Percentiles rank a stretch among this genome's conserved stretches.
These are phyloP conservation scores for Misgurnus mizolepis DNA, from an alignment of 2,113 vertebrate species.

Conservation along the genomic window DNA sequence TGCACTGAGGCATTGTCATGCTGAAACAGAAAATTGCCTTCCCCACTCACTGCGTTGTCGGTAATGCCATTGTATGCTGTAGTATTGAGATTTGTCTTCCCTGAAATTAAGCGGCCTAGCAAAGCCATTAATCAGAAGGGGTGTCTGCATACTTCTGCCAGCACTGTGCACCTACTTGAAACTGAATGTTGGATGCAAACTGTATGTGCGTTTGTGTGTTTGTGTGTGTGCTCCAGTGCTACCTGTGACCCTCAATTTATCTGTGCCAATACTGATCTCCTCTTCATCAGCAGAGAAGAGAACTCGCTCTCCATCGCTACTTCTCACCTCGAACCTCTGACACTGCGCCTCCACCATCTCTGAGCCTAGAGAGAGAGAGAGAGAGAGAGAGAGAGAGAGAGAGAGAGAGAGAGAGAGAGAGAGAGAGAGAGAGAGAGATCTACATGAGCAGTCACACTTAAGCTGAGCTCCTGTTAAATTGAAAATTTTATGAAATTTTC, in stretches of 20 bases:
- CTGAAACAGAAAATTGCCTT: no score
- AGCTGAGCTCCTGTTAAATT: neutral
- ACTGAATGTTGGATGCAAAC: neutral
- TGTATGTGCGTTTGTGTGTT: neutral
- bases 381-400: no score
- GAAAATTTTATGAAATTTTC: no score
- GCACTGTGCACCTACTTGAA: neutral
- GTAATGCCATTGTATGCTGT: no score
- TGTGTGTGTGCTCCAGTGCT: constrained; percentile 33
- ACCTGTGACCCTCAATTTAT: constrained; percentile 96
- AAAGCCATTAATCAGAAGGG: no score
- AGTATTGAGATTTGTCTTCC: no score
- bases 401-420: no score
- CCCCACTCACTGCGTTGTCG: no score
- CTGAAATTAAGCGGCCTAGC: no score
- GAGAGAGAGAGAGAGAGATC: neutral
- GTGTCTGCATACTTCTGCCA: neutral
- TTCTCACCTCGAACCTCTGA: constrained; percentile 93
- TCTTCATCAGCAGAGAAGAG: constrained; percentile 95
- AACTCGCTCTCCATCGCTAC: constrained; percentile 81
- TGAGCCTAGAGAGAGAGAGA: no score
- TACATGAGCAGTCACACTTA: neutral
- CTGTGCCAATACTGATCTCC: constrained; percentile 91
- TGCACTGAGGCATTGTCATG: no score
- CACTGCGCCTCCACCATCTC: constrained; percentile 94